These are phyloP conservation scores for Menidia menidia DNA, from an alignment of 2,797 vertebrate genomes.

Conservation along the genomic window DNA sequence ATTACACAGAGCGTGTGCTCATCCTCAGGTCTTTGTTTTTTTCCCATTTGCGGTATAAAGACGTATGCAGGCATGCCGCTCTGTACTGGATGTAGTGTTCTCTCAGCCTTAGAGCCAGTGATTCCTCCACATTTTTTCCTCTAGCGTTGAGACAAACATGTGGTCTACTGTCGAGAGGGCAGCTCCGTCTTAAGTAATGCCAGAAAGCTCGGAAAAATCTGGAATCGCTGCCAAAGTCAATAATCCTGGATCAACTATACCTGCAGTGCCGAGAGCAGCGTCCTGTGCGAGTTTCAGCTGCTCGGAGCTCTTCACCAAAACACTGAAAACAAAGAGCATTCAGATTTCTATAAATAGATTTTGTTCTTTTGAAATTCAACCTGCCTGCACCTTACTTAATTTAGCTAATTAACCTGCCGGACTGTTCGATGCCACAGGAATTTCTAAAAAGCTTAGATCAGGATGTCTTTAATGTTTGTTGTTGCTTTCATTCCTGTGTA, in stretches of 20 bases:
- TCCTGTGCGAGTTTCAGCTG: conserved; percentile 21
- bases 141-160: conserved; percentile 31
- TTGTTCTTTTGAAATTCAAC: too few species aligned
- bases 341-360: conserved; percentile 5
- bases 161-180: conserved; percentile 38
- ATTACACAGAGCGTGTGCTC: conserved; percentile 5
- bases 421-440: background rate
- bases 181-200: conserved; percentile 52
- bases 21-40: conserved; percentile 16
- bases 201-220: conserved; percentile 62
- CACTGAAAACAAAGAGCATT: conserved; percentile 8
- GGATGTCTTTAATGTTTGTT: conserved; percentile 14
- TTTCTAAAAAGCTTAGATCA: conserved; percentile 19
- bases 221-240: conserved; percentile 57
- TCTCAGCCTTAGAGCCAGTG: conserved; percentile 1
- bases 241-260: conserved; percentile 59
- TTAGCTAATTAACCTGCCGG: background rate
- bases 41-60: conserved; percentile 13
- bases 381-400: conserved; percentile 2
- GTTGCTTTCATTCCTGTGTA: background rate
- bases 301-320: conserved; percentile 3
- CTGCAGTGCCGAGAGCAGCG: conserved; percentile 42
- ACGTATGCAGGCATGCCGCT: conserved; percentile 10
- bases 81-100: conserved; percentile 7
- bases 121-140: conserved; percentile 11